Evolutionary conservation across 2,797 vertebrate species (phyloP).

Genomic region (Yasuhikotakia modesta): DNA sequence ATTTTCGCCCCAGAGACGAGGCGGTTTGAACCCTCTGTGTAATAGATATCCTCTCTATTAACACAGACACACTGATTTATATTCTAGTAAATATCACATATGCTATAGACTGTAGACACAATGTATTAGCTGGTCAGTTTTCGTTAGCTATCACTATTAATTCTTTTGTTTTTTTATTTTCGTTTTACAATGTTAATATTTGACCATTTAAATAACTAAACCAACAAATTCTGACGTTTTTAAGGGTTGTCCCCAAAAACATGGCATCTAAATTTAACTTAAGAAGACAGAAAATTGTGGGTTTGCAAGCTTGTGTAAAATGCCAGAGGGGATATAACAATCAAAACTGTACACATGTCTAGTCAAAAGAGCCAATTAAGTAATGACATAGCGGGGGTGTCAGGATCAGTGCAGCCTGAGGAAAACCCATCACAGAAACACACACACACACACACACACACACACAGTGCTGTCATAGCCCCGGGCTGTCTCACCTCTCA

Average conservation of each 20-base stretch:
- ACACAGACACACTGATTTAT: no score
- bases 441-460: slow-evolving; percentile 20
- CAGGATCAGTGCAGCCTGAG: slow-evolving; percentile 64
- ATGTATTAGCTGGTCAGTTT: no score
- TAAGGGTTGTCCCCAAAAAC: slow-evolving; percentile 22
- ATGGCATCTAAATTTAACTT: slow-evolving; percentile 5
- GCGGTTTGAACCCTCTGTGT: no score
- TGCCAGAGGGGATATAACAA: slow-evolving; percentile 50
- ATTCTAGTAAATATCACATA: not conserved
- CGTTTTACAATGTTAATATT: no score
- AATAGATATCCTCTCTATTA: no score
- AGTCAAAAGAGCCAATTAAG: slow-evolving; percentile 68
- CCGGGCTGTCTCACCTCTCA: slow-evolving; percentile 43
- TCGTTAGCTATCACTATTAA: no score
- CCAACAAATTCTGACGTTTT: not conserved
- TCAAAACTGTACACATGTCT: slow-evolving; percentile 60
- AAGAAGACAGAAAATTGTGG: slow-evolving; percentile 12
- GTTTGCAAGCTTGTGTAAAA: slow-evolving; percentile 51
- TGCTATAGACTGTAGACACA: no score
- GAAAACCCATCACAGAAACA: slow-evolving; percentile 58
- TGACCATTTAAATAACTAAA: no score
- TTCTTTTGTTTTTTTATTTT: no score
- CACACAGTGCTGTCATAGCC: slow-evolving; percentile 41
- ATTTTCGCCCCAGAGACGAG: no score
- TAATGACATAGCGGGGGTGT: slow-evolving; percentile 69